A percentile compares a stretch with the other conserved stretches of the same genome.
Conservation (phyloP, 2,797 vertebrate genomes). For the Cygnus olor region DNA sequence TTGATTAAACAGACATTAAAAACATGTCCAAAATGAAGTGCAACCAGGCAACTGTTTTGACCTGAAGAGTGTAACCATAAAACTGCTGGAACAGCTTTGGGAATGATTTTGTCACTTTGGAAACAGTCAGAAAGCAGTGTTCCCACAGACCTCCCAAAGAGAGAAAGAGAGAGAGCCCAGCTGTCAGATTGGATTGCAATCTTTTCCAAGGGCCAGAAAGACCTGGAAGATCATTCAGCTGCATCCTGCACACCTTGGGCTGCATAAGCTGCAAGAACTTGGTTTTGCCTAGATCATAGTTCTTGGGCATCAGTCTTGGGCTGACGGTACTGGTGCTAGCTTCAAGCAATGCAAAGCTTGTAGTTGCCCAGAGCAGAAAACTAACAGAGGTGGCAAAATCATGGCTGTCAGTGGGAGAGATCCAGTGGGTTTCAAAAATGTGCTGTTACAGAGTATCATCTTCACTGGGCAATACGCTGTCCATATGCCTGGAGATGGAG, state of each 20-base stretch:
- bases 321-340: not conserved
- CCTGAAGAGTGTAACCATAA: not conserved
- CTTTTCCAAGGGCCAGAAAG: not conserved
- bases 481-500: accelerated
- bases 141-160: not conserved
- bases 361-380: not conserved
- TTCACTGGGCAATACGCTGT: accelerated
- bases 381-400: not conserved
- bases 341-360: not conserved
- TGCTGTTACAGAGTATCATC: not conserved
- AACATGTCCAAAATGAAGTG: accelerated
- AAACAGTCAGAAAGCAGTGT: not conserved
- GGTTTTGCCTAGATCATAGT: not conserved
- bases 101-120: not conserved
- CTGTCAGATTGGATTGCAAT: accelerated
- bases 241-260: not conserved
- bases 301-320: accelerated
- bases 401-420: not conserved
- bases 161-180: not conserved
- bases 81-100: not conserved
- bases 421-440: accelerated
- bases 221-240: not conserved
- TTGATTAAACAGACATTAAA: not conserved
- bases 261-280: not conserved
- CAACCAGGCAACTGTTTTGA: not conserved